Base-by-base conservation (phyloP, 2,797 vertebrate genomes). In the Crypturellus tataupa region DNA sequence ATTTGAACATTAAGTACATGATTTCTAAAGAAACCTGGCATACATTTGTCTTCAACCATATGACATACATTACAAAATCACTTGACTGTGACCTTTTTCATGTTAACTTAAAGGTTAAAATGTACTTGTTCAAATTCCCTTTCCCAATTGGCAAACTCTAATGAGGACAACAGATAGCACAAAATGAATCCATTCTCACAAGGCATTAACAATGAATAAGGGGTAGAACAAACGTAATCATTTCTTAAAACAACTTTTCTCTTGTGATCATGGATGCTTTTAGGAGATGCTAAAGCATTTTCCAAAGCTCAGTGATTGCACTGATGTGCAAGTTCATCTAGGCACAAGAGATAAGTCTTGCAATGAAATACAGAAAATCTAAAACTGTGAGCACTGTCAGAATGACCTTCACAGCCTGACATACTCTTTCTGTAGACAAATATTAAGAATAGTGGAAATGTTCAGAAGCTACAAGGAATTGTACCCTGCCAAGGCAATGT, bases 91-190 rank as follows among this genome's bases (percentile, higher is more conserved):
- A 95, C 44, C 42, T 89, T 96, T 94, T 87, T 62, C 4, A 3
- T 83, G 55, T 85, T 87, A 95, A 89, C 72, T 91, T 87, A 88
- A 91, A 93, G 46, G 64, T 39, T 86, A 76, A 91, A 95, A 64
- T 46, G 17, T 40, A 39, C 56, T 80, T 85, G 42, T 69, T 85
- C 39, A 31, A 35, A 16, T 89, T 93, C 33, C 44, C 18, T 63
- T 55, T 93, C 85, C 72, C 65, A 93, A 7, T 3, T 85, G 89
- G 49, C 39, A 86, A 86, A 71, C 19, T 90, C 70, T 79, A 88
- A 88, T 60, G 92, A 95, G 53, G 31, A 55, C n/a, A 82, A 35
- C 87, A 89, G 65, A 40, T 20, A 77, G 42, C 21, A 76, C 33
- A 86, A 86, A 87, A 92, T 62, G 10, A 93, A 92, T 76, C 37